Conservation (phyloP, 1,140 invertebrate genomes). For the Berghia stephanieae region DNA sequence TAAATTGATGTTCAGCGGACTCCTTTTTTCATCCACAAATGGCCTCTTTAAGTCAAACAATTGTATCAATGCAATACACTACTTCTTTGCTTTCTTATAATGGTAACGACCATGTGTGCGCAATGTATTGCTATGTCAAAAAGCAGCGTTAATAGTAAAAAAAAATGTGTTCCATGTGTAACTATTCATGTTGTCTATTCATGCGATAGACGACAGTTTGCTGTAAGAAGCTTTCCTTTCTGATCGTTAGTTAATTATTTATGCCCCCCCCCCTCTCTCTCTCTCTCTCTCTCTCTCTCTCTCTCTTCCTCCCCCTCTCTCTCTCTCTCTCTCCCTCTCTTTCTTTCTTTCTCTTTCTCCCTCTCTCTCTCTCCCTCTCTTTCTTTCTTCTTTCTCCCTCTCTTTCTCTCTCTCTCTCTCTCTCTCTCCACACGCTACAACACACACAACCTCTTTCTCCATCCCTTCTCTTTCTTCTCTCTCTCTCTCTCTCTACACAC, state of each 20-base stretch:
- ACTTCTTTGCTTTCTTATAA: neutral
- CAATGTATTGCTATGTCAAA: neutral
- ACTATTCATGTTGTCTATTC: neutral
- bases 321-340: conserved; percentile 26
- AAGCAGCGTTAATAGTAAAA: neutral
- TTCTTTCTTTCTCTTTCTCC: conserved; percentile 21
- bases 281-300: conserved; percentile 11
- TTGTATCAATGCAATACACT: neutral
- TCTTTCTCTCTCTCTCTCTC: no score
- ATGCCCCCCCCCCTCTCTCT: no score
- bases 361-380: conserved; percentile 4
- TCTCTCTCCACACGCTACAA: no score
- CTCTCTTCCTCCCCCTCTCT: conserved; percentile 15
- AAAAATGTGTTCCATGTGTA: neutral
- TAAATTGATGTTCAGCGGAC: conserved; percentile 19
- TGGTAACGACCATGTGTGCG: neutral
- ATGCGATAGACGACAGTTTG: neutral
- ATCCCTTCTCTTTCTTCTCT: neutral
- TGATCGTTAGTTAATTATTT: no score
- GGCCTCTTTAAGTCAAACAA: neutral
- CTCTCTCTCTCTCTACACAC: no score
- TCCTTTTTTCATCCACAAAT: conserved; percentile 20
- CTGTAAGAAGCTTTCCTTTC: neutral
- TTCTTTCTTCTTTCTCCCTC: no score
- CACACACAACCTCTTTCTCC: neutral